Evolutionary conservation across 2,113 vertebrate genomes (phyloP), one percentile per base, ranked within the genome.

Genomic region (Synchiropus splendidus): DNA sequence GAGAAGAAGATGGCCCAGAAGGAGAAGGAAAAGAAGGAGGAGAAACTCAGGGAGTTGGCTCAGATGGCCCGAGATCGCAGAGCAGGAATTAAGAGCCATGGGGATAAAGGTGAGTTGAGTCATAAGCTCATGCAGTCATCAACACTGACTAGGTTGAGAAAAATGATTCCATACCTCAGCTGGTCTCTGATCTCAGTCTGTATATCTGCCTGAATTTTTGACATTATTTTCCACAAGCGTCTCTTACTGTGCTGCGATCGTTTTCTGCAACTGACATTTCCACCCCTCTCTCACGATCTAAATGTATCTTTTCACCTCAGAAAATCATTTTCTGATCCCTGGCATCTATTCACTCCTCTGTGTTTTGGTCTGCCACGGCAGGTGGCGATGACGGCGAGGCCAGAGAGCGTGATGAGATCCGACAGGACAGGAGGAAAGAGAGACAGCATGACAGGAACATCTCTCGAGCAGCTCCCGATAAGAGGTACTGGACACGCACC

Each of bases 1-100:
- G 94, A 99, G 69, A 91, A 95, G 72, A 99, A 99, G 77, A 97
- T 97, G 92, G 95, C 95, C 18, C 95, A 99, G 65, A 99, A 98
- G 31, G 92, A 99, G 74, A 97, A 99, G 56, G 95, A 99, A 48
- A 97, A 97, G 70, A 97, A 97, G 12, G 94, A 99, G 67, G 94
- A 97, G 70, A 97, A 97, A 60, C 90, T 99, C 12, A 70, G 94
- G 67, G 94, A 98, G 72, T 78, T 98, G 87, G 95, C 95, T 30
- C 92, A 96, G 70, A 94, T 94, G 82, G 95, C 95, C 39, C 75
- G 94, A 48, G 95, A 98, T 53, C 90, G 90, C 61, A 87, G 95
- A 83, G 95, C 95, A 13, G 95, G 93, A 12, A 97, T 99, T 70
- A 95, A 95, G 86, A 89, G 88, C 12, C 92, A 97, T 1, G 89